phyloP scores from a whole-genome alignment of 2,888 invertebrate species.

The Thecophora atra region DNA sequence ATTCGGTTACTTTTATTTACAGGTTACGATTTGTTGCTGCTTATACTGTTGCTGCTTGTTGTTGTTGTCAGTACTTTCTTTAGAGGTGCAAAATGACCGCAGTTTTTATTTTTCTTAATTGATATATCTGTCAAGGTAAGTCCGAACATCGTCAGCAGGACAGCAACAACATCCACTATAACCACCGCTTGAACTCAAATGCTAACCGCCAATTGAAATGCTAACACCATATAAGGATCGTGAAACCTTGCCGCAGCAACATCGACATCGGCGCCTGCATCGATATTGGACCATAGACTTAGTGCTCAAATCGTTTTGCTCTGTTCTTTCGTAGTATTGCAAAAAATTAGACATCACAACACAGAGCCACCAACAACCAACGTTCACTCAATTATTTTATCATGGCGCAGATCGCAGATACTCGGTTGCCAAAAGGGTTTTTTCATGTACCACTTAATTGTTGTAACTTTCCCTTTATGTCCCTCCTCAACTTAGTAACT shows the following conservation, averaged over 20 bases:
- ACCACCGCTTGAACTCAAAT: conserved; percentile 13
- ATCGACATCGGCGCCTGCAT: not conserved
- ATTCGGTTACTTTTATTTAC: too few species aligned
- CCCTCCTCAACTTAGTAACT: not conserved
- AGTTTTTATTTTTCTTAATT: not conserved
- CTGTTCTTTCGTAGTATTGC: not conserved
- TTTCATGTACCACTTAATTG: not conserved
- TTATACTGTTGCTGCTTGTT: too few species aligned
- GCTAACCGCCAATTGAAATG: conserved; percentile 47
- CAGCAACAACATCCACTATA: not conserved
- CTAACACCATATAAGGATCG: conserved; percentile 49
- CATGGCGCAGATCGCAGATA: conserved; percentile 52
- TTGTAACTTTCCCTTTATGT: too few species aligned
- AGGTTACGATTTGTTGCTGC: too few species aligned
- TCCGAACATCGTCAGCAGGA: not conserved
- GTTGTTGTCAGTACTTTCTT: too few species aligned
- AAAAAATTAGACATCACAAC: too few species aligned
- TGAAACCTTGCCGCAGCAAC: conserved; percentile 40
- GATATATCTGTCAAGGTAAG: conserved; percentile 24
- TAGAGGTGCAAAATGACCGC: not conserved
- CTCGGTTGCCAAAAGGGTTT: not conserved
- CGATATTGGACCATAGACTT: not conserved
- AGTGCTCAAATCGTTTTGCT: not conserved
- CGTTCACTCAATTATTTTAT: conserved; percentile 57
- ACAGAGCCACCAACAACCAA: conserved; percentile 43